These are phyloP conservation scores for Tricholaema leucomelas DNA, from an alignment of 2,113 vertebrate genomes.

Conservation along the genomic window DNA sequence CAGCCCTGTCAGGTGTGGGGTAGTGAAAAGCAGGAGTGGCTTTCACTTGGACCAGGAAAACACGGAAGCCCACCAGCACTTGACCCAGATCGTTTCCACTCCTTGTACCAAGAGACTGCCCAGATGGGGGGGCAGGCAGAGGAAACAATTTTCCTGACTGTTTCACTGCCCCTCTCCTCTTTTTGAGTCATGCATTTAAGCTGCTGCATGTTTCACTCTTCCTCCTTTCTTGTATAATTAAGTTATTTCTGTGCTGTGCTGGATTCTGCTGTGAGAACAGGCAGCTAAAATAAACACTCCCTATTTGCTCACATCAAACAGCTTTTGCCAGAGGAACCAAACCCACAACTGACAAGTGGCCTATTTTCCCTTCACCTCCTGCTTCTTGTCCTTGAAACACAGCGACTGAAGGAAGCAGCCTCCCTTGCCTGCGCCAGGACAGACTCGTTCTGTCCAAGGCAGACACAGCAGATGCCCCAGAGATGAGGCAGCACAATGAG, in stretches of 20 bases:
- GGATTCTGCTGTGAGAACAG: conserved; percentile 18
- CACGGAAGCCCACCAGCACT: neutral
- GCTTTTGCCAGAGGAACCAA: neutral
- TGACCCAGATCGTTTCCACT: neutral
- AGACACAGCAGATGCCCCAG: conserved; percentile 67
- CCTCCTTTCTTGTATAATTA: neutral
- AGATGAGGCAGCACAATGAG: conserved; percentile 36
- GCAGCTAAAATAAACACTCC: conserved; percentile 39
- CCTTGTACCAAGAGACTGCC: neutral
- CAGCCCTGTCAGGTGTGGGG: neutral
- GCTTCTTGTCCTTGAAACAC: neutral
- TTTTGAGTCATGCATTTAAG: neutral
- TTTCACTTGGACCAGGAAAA: neutral
- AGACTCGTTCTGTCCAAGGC: rapidly evolving
- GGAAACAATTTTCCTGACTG: neutral
- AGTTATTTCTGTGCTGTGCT: neutral
- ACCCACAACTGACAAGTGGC: neutral
- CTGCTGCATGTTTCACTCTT: neutral
- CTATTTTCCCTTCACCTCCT: neutral
- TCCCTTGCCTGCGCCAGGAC: rapidly evolving
- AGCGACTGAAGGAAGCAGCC: rapidly evolving
- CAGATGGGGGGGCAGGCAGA: neutral
- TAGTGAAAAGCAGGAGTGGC: neutral
- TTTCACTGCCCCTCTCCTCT: neutral
- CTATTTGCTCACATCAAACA: neutral